Conservation (phyloP, 1,140 invertebrate genomes). For the Acromyrmex echinatior region DNA sequence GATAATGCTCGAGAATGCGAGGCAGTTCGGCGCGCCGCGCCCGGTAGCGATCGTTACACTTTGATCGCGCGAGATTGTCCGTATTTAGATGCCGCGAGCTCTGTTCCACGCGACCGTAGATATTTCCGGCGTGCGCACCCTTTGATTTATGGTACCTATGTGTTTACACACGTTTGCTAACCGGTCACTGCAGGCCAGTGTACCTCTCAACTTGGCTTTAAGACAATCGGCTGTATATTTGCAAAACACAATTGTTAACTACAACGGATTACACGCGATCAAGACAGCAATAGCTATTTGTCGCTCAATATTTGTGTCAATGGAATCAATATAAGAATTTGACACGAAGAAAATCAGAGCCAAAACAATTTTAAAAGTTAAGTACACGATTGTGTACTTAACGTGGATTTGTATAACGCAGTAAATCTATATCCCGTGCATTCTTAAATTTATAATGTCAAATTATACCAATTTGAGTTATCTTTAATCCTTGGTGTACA, state of each 20-base stretch:
- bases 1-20: constrained; percentile 15
- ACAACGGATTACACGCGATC: constrained; percentile 4
- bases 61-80: constrained; percentile 40
- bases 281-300: neutral
- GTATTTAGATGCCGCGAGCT: neutral
- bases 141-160: constrained; percentile 35
- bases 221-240: constrained; percentile 50
- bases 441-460: neutral
- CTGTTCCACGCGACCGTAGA: constrained; percentile 1
- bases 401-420: neutral
- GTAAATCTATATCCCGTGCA: neutral
- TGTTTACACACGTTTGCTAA: neutral
- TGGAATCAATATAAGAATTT: neutral
- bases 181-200: neutral
- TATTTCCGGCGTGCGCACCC: constrained; percentile 13
- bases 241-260: neutral
- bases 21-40: neutral
- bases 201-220: constrained; percentile 19
- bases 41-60: constrained; percentile 8
- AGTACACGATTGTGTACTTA: neutral
- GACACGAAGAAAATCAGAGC: neutral
- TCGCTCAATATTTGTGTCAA: neutral
- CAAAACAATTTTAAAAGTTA: neutral
- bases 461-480: no score
- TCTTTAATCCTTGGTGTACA: no score